A percentile compares a stretch with the other conserved stretches of the same genome.
Conservation (phyloP, 1,140 invertebrate genomes). For the Pseudomyrmex sp. region DNA sequence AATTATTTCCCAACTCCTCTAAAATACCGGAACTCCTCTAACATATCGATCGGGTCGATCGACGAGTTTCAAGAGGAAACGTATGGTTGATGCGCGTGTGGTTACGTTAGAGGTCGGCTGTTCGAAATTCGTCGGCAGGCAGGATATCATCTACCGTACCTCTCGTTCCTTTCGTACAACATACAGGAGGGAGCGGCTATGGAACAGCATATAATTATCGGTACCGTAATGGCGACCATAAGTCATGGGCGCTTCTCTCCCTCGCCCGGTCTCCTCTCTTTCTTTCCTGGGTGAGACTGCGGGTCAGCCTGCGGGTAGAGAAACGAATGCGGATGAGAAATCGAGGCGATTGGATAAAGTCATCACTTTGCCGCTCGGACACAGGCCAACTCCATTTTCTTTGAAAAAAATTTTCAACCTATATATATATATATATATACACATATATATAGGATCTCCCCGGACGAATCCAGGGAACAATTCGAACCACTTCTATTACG, state of each 20-base stretch:
- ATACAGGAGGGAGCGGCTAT: constrained; percentile 79
- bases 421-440: too few relatives aligned
- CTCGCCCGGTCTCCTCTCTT: constrained; percentile 73
- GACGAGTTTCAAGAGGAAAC: constrained; percentile 73
- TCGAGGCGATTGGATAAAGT: constrained; percentile 85
- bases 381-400: constrained; percentile 70
- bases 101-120: constrained; percentile 55
- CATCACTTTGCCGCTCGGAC: constrained; percentile 76
- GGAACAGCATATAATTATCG: constrained; percentile 85
- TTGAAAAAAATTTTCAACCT: constrained; percentile 37
- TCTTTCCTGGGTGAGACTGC: constrained; percentile 68
- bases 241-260: constrained; percentile 85
- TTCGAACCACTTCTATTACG: constrained; percentile 15
- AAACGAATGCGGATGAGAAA: constrained; percentile 83
- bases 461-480: constrained; percentile 33
- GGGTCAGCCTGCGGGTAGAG: constrained; percentile 79
- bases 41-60: constrained; percentile 78
- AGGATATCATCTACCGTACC: constrained; percentile 81
- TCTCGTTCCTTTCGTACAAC: constrained; percentile 71
- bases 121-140: constrained; percentile 73
- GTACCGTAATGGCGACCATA: constrained; percentile 83
- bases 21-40: constrained; percentile 62
- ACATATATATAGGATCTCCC: neutral
- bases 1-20: constrained; percentile 54
- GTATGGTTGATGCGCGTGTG: constrained; percentile 72